Evolutionary conservation across 2,888 invertebrate genomes (phyloP).

Genomic region (Thymelicus sylvestris): DNA sequence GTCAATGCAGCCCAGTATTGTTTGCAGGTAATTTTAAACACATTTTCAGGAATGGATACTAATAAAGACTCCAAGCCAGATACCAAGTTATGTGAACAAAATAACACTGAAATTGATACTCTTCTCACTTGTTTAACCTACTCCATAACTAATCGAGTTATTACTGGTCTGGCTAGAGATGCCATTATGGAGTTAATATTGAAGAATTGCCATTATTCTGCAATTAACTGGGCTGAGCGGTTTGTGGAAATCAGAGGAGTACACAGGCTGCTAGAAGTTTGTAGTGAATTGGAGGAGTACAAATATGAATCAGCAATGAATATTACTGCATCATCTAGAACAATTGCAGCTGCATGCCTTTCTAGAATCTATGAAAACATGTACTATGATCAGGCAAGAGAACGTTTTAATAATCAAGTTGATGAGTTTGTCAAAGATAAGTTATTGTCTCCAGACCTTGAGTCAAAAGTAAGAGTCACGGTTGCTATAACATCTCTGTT

Average conservation of each 20-base stretch:
- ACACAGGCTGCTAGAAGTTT: slow-evolving; percentile 92
- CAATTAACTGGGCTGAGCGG: slow-evolving; percentile 95
- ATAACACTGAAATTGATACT: slow-evolving; percentile 92
- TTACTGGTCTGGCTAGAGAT: slow-evolving; percentile 94
- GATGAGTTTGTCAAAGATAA: slow-evolving; percentile 95
- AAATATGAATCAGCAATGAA: slow-evolving; percentile 96
- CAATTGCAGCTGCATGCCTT: slow-evolving; percentile 96
- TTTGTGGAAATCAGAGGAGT: slow-evolving; percentile 92
- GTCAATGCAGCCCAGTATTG: slow-evolving; percentile 91
- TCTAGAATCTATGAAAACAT: slow-evolving; percentile 97
- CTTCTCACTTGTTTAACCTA: slow-evolving; percentile 92
- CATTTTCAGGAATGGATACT: slow-evolving; percentile 94
- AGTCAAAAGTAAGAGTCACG: slow-evolving; percentile 94
- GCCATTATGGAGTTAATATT: slow-evolving; percentile 96
- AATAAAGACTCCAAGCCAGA: slow-evolving; percentile 93
- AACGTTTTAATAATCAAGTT: slow-evolving; percentile 89
- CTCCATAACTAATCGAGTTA: slow-evolving; percentile 93
- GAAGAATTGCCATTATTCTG: slow-evolving; percentile 93
- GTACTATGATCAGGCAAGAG: slow-evolving; percentile 94
- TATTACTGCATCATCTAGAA: slow-evolving; percentile 94
- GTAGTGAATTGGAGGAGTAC: slow-evolving; percentile 96
- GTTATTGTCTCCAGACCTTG: slow-evolving; percentile 93
- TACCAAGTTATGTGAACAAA: slow-evolving; percentile 87
- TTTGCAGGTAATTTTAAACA: slow-evolving; percentile 92
- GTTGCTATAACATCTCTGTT: slow-evolving; percentile 95